A percentile compares a stretch with the other conserved stretches of the same genome.
Conservation (phyloP, 2,113 vertebrate genomes). For the Pavo muticus region DNA sequence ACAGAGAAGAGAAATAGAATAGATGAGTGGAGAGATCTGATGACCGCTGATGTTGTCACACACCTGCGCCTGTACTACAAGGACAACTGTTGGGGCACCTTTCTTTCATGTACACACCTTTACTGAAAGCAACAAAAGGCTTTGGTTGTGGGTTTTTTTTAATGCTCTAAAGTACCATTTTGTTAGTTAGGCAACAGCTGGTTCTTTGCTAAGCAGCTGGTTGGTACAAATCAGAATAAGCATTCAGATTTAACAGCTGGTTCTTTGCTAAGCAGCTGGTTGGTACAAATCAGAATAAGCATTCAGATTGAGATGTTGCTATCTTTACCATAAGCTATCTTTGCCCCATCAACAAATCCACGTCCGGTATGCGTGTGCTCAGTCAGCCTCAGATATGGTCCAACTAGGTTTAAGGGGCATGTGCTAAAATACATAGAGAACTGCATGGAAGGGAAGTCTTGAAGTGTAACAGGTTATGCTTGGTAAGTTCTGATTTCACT, state of each 20-base stretch:
- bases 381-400: not conserved
- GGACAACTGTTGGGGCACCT: not conserved
- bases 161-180: not conserved
- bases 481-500: not conserved
- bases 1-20: fast-evolving
- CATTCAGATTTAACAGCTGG: not conserved
- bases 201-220: not conserved
- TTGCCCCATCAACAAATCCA: not conserved
- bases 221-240: not conserved
- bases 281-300: not conserved
- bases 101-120: not conserved
- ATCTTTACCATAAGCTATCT: not conserved
- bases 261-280: not conserved
- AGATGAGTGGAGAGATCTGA: not conserved
- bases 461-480: not conserved
- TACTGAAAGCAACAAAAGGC: not conserved
- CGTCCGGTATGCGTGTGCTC: not conserved
- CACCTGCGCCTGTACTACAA: not conserved
- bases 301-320: not conserved
- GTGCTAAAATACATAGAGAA: not conserved
- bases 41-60: not conserved
- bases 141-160: not conserved
- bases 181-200: not conserved
- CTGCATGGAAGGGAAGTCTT: not conserved
- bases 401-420: not conserved